A percentile compares a stretch with the other conserved stretches of the same genome.
These are phyloP conservation scores for Indri indri DNA, from an alignment of 2,113 vertebrate genomes.

Conservation along the genomic window DNA sequence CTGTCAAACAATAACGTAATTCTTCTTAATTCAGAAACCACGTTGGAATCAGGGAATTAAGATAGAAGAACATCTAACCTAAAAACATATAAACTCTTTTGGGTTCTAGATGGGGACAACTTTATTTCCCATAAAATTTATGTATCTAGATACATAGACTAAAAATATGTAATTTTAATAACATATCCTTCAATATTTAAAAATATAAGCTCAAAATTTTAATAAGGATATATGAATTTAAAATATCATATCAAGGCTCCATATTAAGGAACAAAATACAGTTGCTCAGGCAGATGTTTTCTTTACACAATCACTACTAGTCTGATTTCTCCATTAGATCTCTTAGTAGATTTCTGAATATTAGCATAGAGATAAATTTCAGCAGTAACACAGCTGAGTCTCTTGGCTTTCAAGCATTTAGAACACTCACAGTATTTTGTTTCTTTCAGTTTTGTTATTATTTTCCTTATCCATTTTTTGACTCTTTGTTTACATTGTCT, in stretches of 20 bases:
- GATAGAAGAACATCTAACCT: neutral
- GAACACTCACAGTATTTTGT: neutral
- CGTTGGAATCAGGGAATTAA: neutral
- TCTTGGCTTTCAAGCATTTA: neutral
- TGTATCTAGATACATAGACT: neutral
- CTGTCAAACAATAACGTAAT: neutral
- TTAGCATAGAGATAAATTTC: constrained; percentile 27
- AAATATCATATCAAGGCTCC: neutral
- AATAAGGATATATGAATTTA: neutral
- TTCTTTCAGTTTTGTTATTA: neutral
- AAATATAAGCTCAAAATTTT: neutral
- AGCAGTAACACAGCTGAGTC: neutral
- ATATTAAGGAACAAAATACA: neutral
- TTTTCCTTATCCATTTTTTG: neutral
- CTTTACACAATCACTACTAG: neutral
- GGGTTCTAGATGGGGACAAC: neutral
- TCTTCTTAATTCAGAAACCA: neutral
- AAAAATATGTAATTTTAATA: neutral
- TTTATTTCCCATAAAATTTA: neutral
- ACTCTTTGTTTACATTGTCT: neutral
- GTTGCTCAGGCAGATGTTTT: neutral
- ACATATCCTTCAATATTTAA: neutral
- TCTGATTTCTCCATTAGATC: neutral
- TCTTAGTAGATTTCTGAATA: neutral
- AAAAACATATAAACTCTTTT: neutral